These are phyloP conservation scores for Pica pica DNA, from an alignment of 2,113 vertebrate genomes.

Conservation along the genomic window DNA sequence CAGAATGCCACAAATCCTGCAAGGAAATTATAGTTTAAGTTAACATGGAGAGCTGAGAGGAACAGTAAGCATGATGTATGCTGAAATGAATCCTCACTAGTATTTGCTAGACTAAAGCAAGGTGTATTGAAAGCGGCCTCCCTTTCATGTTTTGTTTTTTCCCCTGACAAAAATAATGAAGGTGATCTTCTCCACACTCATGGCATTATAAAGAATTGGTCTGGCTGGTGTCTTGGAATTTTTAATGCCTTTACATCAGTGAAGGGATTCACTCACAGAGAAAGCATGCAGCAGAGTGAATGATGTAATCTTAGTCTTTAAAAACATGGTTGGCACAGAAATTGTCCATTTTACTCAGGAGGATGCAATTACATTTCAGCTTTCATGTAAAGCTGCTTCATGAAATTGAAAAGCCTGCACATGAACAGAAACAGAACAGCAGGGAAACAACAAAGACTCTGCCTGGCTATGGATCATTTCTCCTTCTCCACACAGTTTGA, in stretches of 20 bases:
- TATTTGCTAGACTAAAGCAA: background rate
- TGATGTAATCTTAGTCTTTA: slow-evolving; percentile 39
- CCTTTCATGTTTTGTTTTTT: background rate
- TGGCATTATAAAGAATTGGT: background rate
- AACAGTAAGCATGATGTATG: background rate
- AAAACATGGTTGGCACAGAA: slow-evolving; percentile 28
- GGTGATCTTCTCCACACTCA: background rate
- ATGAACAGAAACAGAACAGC: slow-evolving; percentile 35
- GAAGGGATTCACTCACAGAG: background rate
- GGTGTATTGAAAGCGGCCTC: background rate
- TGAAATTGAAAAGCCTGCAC: background rate
- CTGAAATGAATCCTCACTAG: background rate
- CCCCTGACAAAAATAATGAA: background rate
- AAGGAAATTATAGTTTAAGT: background rate
- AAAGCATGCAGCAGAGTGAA: background rate
- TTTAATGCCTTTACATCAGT: slow-evolving; percentile 21
- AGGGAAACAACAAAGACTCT: background rate
- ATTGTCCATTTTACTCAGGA: slow-evolving; percentile 42
- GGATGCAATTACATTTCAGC: slow-evolving; percentile 40
- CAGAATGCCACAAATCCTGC: background rate
- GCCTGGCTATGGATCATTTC: slow-evolving; percentile 28
- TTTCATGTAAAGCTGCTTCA: slow-evolving; percentile 47
- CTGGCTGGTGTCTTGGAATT: background rate
- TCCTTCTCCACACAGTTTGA: slow-evolving; percentile 23
- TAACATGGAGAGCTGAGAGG: background rate